Base-by-base conservation (phyloP, 2,888 invertebrate genomes). In the Habrosyne pyritoides region DNA sequence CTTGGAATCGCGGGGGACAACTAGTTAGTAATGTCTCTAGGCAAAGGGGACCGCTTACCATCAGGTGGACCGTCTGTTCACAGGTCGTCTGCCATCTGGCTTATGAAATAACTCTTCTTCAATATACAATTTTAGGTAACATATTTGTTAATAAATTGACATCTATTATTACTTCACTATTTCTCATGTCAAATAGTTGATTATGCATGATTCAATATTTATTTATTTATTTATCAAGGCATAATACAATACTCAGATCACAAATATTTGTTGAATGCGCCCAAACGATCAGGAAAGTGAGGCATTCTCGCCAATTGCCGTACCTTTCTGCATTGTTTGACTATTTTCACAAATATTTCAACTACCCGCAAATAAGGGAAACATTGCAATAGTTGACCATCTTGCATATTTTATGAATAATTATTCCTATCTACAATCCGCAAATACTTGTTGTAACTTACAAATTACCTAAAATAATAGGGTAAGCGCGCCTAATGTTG, bases 271-370 rank as follows among this genome's bases (percentile, higher is more conserved):
- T 28, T 52, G 63, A 67, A 64, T 67, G 63, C 57, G 60, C 55
- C 64, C 69, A 66, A 72, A 69, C 70, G 68, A 60, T 59, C 63
- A 47, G 21, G 51, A 53, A 26, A 57, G 54, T 55, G 28, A 49
- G 50, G 50, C 10, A 50, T 50, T 30, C 10, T 22, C 28, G n/a
- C 50, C 30, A 50, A 28, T 50, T 28, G 26, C 24, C 14, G 48
- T 14, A 30, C 50, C 50, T 28, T 8, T 28, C 21, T 28, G 50
- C 18, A 28, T 26, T 50, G 28, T 50, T 50, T 28, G 10, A 26
- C 26, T 50, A 50, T 30, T 50, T 50, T 50, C 50, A 28, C 50
- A 50, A 28, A 50, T 21, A 50, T 50, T 50, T 21, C 28, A 50
- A 4, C 4, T 10, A 50, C 21, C 24, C 14, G 26, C 18, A 18